Percentiles rank a stretch among this genome's conserved stretches.
Evolutionary conservation across 1,140 invertebrate genomes (phyloP).

Genomic region (Drosophila trapezifrons): DNA sequence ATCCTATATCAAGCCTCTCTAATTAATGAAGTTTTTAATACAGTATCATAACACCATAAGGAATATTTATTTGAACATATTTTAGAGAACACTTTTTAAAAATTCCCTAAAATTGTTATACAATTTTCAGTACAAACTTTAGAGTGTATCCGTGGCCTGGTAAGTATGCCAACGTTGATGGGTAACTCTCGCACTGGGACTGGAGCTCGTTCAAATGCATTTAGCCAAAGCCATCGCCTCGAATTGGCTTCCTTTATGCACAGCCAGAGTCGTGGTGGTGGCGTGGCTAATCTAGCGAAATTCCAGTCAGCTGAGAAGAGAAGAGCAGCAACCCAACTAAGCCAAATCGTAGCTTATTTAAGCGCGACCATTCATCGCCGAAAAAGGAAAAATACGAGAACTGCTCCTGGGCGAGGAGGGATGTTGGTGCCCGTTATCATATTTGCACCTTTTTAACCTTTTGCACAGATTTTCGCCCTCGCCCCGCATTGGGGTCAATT

Average conservation of each 20-base stretch:
- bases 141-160: constrained; percentile 5
- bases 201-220: constrained; percentile 18
- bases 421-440: too few relatives aligned
- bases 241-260: constrained; percentile 24
- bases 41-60: too few relatives aligned
- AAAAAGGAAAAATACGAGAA: constrained; percentile 1
- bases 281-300: constrained; percentile 52
- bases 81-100: too few relatives aligned
- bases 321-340: constrained; percentile 1
- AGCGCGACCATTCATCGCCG: constrained; percentile 6
- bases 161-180: constrained; percentile 4
- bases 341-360: constrained; percentile 24
- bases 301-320: constrained; percentile 6
- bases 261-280: constrained; percentile 12
- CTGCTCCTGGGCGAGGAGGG: neutral
- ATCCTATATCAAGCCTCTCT: too few relatives aligned
- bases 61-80: too few relatives aligned
- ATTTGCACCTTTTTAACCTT: constrained; percentile 65
- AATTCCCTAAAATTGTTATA: neutral
- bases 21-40: too few relatives aligned
- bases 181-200: constrained; percentile 1
- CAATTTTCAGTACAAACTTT: neutral
- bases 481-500: constrained; percentile 68
- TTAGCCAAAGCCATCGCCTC: constrained; percentile 8
- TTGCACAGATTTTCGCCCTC: constrained; percentile 31